Base-by-base conservation (phyloP, 2,797 vertebrate genomes). In the Pteropus rufus region DNA sequence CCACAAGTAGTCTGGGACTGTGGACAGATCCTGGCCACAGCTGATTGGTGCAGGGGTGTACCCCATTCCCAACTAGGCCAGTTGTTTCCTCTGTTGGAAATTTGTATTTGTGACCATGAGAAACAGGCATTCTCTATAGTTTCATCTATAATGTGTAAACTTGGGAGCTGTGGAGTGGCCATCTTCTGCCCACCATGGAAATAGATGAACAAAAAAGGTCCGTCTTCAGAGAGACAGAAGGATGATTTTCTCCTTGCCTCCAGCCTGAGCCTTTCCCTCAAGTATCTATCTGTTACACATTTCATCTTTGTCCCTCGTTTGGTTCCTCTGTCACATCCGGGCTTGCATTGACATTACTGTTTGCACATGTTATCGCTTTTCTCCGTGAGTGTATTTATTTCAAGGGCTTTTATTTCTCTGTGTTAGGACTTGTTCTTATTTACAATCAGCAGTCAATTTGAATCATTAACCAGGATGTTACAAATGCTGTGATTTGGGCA, bases 371-470 rank as follows among this genome's bases (percentile, higher is more conserved):
- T 36, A 52, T 75, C 96, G 29, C 44, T 89, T 96, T 83, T 76
- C 75, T 65, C 81, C 36, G 26, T 15, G 84, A n/a, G 21, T 92
- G 2, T 58, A 49, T 79, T 96, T 79, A 70, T 39, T 65, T 31
- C 7, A 46, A 75, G 76, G 39, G 5, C 24, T 89, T 93, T 89
- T n/a, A 1, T 65, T 76, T 65, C 39, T 10, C 6, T 75, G 41
- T 83, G 29, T 81, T 93, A 72, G 80, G 60, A 72, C 24, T 89
- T 46, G 62, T 46, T 82, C 77, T 92, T 86, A 79, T 83, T 91
- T 89, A 76, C 16, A 94, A 23, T 81, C 75, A 86, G 36, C 49
- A 23, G 29, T 84, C 41, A 69, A 23, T 81, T 76, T 60, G 49
- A 52, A 34, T 93, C 31, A 19, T 69, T 44, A 75, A 21, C 29